Evolutionary conservation across 2,888 invertebrate species (phyloP).

Genomic region (Creontiades dilutus): DNA sequence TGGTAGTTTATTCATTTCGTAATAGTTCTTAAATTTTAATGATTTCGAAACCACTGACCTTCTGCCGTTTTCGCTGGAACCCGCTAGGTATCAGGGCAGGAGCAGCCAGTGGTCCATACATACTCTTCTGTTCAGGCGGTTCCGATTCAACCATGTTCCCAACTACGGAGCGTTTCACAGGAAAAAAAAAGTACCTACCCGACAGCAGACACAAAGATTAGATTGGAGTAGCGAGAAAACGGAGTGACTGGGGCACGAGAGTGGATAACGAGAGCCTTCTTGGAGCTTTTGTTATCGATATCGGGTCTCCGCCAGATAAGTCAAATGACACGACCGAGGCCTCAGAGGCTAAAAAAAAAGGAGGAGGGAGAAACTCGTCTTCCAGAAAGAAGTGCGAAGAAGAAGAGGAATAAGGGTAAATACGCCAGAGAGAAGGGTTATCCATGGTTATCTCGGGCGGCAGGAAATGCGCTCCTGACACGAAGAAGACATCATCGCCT

Average conservation of each 20-base stretch:
- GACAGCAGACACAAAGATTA: no score
- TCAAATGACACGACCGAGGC: slow-evolving; percentile 13
- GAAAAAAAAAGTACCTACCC: no score
- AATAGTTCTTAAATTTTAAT: no score
- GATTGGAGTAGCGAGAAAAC: no score
- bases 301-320: neutral
- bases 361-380: neutral
- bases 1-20: no score
- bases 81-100: no score
- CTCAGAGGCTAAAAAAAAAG: slow-evolving; percentile 3
- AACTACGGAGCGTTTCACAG: no score
- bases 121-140: no score
- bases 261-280: neutral
- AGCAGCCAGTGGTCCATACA: no score
- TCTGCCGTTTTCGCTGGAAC: no score
- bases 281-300: neutral
- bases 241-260: neutral
- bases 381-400: neutral
- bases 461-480: neutral
- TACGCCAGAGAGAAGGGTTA: neutral
- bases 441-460: neutral
- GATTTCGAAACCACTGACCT: no score
- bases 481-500: slow-evolving; percentile 1
- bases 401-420: neutral
- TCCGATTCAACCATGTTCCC: no score